These are phyloP conservation scores for Stictocephala bisonia DNA, from an alignment of 2,888 invertebrate species.

Conservation along the genomic window DNA sequence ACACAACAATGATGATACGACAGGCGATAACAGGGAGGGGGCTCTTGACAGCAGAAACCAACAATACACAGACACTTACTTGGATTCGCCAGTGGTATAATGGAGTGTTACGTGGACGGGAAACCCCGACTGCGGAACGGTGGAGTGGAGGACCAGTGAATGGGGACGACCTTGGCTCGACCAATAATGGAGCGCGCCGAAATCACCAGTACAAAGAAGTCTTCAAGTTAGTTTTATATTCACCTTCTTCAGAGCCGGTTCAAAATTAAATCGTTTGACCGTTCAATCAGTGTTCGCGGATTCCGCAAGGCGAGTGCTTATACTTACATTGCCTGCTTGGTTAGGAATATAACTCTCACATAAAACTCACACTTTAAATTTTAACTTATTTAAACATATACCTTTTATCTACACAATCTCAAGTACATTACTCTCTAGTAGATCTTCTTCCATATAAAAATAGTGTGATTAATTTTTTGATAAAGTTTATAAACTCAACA, in stretches of 20 bases:
- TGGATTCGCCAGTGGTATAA: too few relatives aligned
- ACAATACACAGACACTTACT: too few relatives aligned
- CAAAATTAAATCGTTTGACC: constrained; percentile 25
- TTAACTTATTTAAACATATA: too few relatives aligned
- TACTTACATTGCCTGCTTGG: constrained; percentile 10
- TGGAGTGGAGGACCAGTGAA: constrained; percentile 7
- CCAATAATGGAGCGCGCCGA: constrained; percentile 40
- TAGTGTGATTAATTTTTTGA: too few relatives aligned
- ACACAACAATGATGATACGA: too few relatives aligned
- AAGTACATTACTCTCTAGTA: too few relatives aligned
- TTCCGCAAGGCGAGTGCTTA: constrained; percentile 9
- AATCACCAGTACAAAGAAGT: constrained; percentile 36
- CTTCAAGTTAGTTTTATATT: constrained; percentile 37
- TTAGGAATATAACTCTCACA: constrained; percentile 33
- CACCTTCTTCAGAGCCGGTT: constrained; percentile 42
- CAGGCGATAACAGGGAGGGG: too few relatives aligned
- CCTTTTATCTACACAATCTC: too few relatives aligned
- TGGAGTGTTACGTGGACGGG: constrained; percentile 35
- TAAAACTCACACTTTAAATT: too few relatives aligned
- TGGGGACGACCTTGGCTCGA: constrained; percentile 30
- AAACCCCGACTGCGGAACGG: constrained; percentile 23
- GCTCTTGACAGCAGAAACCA: too few relatives aligned
- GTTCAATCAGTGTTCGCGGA: background rate
- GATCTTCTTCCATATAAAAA: too few relatives aligned
- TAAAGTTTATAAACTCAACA: too few relatives aligned